phyloP scores from a whole-genome alignment of 2,113 vertebrate species.

The Cyanoramphus novaezelandiae region DNA sequence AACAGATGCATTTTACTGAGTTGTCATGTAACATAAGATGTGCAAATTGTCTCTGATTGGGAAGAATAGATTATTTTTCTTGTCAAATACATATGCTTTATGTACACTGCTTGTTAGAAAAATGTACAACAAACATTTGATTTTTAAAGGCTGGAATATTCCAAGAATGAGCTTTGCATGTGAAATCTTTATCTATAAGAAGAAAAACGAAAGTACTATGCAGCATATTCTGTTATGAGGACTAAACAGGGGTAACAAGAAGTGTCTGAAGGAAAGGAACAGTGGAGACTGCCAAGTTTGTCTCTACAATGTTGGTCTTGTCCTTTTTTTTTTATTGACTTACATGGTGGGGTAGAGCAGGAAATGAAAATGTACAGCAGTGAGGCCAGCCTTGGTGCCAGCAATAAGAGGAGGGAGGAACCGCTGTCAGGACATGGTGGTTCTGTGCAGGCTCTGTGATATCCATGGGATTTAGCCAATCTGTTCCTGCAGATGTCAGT shows the following conservation, averaged over 20 bases:
- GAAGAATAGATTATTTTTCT: constrained; percentile 49
- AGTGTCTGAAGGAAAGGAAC: neutral
- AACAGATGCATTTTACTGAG: constrained; percentile 22
- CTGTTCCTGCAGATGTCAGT: constrained; percentile 60
- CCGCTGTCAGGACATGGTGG: accelerated
- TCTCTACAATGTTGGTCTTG: neutral
- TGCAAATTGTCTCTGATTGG: constrained; percentile 52
- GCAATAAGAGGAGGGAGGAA: neutral
- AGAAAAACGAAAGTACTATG: neutral
- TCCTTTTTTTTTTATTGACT: neutral
- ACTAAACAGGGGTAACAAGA: neutral
- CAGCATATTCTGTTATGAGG: neutral
- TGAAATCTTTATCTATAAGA: neutral
- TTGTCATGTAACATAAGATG: constrained; percentile 42
- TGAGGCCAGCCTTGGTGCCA: neutral
- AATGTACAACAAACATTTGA: constrained; percentile 43
- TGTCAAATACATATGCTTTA: constrained; percentile 59
- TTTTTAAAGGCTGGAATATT: neutral
- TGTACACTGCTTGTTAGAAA: constrained; percentile 40
- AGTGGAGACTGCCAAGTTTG: neutral
- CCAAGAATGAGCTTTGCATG: neutral
- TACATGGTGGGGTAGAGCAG: accelerated
- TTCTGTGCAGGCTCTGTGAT: constrained; percentile 8
- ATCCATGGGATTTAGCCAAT: constrained; percentile 45
- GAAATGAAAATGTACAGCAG: accelerated